Evolutionary conservation across 2,888 invertebrate species (phyloP).

Genomic region (Drosophila borborema): DNA sequence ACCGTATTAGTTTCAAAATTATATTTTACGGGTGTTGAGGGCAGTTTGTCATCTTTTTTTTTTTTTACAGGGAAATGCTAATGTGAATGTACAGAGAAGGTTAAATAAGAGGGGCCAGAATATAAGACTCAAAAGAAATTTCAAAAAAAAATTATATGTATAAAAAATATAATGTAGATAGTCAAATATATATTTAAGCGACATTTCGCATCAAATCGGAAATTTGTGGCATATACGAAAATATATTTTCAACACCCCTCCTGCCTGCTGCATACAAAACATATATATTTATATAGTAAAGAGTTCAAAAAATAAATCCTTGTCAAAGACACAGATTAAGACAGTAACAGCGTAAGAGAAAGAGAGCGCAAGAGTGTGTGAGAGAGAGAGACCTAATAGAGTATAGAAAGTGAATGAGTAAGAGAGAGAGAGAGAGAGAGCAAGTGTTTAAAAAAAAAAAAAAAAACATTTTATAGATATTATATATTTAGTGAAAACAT

Average conservation of each 20-base stretch:
- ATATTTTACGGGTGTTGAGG: constrained; percentile 23
- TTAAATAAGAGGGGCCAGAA: constrained; percentile 50
- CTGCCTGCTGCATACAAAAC: constrained; percentile 72
- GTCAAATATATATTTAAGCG: constrained; percentile 6
- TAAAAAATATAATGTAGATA: not conserved
- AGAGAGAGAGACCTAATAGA: constrained; percentile 36
- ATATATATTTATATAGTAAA: constrained; percentile 10
- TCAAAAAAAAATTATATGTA: constrained; percentile 2
- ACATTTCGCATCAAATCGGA: constrained; percentile 15
- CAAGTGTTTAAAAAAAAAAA: constrained; percentile 54
- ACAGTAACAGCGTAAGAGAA: constrained; percentile 53
- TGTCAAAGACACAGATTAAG: constrained; percentile 30
- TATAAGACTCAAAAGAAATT: constrained; percentile 33
- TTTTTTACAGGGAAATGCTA: constrained; percentile 37
- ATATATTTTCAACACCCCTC: constrained; percentile 82
- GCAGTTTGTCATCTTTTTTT: constrained; percentile 15
- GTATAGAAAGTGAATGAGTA: constrained; percentile 44
- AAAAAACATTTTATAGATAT: constrained; percentile 31
- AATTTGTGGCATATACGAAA: constrained; percentile 45
- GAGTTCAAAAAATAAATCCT: constrained; percentile 27
- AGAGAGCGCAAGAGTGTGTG: constrained; percentile 19
- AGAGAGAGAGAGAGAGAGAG: constrained; percentile 49
- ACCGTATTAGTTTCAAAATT: constrained; percentile 63
- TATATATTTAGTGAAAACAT: constrained; percentile 45
- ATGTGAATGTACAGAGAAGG: constrained; percentile 61